Evolutionary conservation across 2,113 vertebrate genomes (phyloP).

Genomic region (Petromus typicus): DNA sequence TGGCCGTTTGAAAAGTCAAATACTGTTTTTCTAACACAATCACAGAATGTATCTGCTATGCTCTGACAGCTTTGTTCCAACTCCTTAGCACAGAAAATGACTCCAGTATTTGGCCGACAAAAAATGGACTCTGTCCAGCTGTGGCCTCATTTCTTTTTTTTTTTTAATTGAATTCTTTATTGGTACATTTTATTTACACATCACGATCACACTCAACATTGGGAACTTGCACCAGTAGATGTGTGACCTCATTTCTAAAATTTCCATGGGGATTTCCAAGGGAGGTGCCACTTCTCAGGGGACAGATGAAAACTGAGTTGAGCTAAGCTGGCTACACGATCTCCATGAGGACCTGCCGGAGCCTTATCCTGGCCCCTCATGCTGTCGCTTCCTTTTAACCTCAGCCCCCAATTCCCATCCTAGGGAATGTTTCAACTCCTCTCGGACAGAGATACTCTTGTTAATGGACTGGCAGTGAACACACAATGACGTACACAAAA

Average conservation of each 20-base stretch:
- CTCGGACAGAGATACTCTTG: background rate
- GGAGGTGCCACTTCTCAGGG: background rate
- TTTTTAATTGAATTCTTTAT: no score
- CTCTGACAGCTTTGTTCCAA: constrained; percentile 43
- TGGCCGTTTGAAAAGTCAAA: constrained; percentile 33
- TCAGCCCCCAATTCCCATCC: background rate
- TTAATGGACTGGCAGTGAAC: background rate
- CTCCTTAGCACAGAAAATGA: background rate
- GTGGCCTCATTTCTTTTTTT: background rate
- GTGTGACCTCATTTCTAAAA: background rate
- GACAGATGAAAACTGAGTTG: background rate
- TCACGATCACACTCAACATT: no score
- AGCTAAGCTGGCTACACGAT: background rate
- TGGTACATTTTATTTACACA: no score
- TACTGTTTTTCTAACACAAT: background rate
- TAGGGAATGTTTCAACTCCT: background rate
- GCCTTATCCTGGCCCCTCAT: background rate
- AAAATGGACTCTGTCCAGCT: background rate
- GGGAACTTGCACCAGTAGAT: no score
- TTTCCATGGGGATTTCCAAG: background rate
- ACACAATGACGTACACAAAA: constrained; percentile 31
- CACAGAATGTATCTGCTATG: background rate
- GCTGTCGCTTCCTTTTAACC: background rate
- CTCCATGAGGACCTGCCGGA: background rate
- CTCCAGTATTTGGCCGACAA: background rate